Evolutionary conservation across 2,888 invertebrate genomes (phyloP), one percentile per base, ranked within the genome.

Genomic region (Yponomeuta plumbellus): DNA sequence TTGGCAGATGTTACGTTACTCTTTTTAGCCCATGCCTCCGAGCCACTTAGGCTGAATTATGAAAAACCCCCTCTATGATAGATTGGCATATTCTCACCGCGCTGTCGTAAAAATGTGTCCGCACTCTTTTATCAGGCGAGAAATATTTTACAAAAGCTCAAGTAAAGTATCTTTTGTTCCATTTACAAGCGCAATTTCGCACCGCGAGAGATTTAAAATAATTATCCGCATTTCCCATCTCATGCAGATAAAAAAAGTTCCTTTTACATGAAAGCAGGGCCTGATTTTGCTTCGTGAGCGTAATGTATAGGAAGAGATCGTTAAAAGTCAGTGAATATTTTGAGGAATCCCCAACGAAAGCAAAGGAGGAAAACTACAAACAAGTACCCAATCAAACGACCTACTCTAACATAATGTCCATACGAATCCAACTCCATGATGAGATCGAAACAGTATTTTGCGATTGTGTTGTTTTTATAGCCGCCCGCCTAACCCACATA

Each of bases 381-480:
- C 11, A 58, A 40, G 57, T 64, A 20, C 5, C 17, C 17, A 13
- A 17, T 52, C 44, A 17, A 52, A 52, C 17, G 44, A 52, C 44
- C 44, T 52, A 52, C 44, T 52, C 44, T 17, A 52, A 52, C 44
- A 52, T 17, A 52, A 52, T 52, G 44, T 13, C 17, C 13, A 52
- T 52, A 13, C 17, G 44, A 17, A 17, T 13, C 44, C 3, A 17
- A 52, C 44, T 52, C 44, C 17, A 52, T 52, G 17, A 52, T 52
- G 44, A 52, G 44, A 59, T 22, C 23, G 59, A 8, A 22, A 21
- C 57, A 59, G 61, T 26, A 61, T 23, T 58, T 58, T 6, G 21
- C 20, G 58, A 22, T 61, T 61, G 11, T 61, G 65, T 66, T 85
- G 83, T 85, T 86, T 86, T 85, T 81, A 82, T 84, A 83, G 80